A percentile compares a stretch with the other conserved stretches of the same genome.
Evolutionary conservation across 2,797 vertebrate species (phyloP).

Genomic region (Ctenochaetus hawaiiensis): DNA sequence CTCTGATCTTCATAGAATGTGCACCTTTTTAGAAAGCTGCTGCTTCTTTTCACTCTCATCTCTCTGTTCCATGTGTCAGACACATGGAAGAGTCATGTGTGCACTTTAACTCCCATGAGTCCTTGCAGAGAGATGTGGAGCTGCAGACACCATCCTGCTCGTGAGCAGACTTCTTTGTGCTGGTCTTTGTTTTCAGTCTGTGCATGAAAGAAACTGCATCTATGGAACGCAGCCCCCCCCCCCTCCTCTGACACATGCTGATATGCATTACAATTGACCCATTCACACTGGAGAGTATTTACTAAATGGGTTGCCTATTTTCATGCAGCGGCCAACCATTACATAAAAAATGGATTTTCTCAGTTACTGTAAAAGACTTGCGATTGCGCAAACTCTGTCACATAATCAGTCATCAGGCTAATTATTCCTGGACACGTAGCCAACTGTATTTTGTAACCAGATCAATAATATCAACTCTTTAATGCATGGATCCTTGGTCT

Average conservation of each 20-base stretch:
- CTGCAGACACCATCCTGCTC: slow-evolving; percentile 50
- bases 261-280: slow-evolving; percentile 76
- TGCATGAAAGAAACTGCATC: slow-evolving; percentile 60
- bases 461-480: too few species aligned
- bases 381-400: too few species aligned
- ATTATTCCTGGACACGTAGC: too few species aligned
- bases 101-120: slow-evolving; percentile 6
- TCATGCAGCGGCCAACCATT: slow-evolving; percentile 32
- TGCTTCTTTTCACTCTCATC: too few species aligned
- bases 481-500: too few species aligned
- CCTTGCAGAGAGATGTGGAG: slow-evolving; percentile 18
- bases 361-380: slow-evolving; percentile 17
- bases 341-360: slow-evolving; percentile 31
- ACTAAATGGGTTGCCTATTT: slow-evolving; percentile 59
- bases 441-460: too few species aligned
- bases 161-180: slow-evolving; percentile 64
- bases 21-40: too few species aligned
- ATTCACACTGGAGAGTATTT: slow-evolving; percentile 63
- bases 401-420: too few species aligned
- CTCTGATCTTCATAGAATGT: too few species aligned
- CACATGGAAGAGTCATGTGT: slow-evolving; percentile 38
- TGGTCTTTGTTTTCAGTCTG: slow-evolving; percentile 66
- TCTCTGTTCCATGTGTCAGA: too few species aligned
- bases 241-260: slow-evolving; percentile 58
- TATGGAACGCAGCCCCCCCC: slow-evolving; percentile 39